phyloP scores from a whole-genome alignment of 53 echinoderm and acorn worm species.

The Paelopatides confundens region DNA sequence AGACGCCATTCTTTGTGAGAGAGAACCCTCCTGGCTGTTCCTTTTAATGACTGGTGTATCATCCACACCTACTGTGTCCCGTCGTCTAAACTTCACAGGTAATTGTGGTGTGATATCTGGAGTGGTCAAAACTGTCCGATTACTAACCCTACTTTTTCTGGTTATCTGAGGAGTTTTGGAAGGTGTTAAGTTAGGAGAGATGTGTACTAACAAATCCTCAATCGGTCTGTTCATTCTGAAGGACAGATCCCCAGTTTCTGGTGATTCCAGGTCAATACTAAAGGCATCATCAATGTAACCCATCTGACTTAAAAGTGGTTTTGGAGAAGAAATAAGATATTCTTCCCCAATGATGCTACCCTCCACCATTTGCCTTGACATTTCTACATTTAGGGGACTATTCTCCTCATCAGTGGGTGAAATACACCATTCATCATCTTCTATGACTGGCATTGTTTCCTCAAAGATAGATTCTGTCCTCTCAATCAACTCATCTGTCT shows the following conservation, averaged over 20 bases:
- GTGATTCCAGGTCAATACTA: slow-evolving; percentile 45
- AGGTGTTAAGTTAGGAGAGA: slow-evolving; percentile 80
- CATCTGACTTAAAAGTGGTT: neutral
- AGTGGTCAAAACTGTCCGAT: neutral
- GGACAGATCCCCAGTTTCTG: slow-evolving; percentile 36
- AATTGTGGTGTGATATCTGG: slow-evolving; percentile 10
- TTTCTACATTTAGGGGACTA: neutral
- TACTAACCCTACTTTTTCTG: neutral
- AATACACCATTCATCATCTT: neutral
- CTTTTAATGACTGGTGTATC: neutral
- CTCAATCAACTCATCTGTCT: neutral
- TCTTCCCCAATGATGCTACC: slow-evolving; percentile 42
- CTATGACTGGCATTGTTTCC: slow-evolving; percentile 29
- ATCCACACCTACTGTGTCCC: neutral
- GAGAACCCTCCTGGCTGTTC: neutral
- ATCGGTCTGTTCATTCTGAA: slow-evolving; percentile 65
- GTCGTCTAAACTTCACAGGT: neutral
- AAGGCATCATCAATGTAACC: slow-evolving; percentile 19
- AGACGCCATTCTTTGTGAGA: slow-evolving; percentile 2
- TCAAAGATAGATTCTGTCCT: slow-evolving; percentile 9
- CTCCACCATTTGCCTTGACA: neutral
- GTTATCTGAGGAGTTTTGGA: slow-evolving; percentile 75
- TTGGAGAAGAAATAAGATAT: slow-evolving; percentile 67
- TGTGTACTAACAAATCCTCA: slow-evolving; percentile 74
- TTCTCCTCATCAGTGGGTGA: neutral